Evolutionary conservation across 2,797 vertebrate genomes (phyloP), one percentile per base, ranked within the genome.

Genomic region (Girardinus metallicus): DNA sequence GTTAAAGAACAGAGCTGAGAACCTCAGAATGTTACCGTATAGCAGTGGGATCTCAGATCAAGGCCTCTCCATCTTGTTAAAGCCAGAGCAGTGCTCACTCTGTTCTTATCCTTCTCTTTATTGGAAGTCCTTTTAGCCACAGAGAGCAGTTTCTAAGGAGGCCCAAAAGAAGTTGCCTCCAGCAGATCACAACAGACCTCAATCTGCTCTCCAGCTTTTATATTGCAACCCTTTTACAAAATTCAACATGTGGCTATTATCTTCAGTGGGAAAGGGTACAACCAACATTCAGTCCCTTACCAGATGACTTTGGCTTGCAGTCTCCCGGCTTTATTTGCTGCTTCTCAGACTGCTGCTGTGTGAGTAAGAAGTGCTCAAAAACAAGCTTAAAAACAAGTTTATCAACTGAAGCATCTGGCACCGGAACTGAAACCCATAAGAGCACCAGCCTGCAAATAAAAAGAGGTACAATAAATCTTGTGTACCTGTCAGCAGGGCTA

Each of bases 341-440:
- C n/a, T 5, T 53, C 39, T 55, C 47, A 34, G 57, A 43, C n/a
- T 55, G 36, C 15, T 53, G 71, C 44, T 29, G 29, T 26, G 49
- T 70, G 62, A 57, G 41, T 11, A 41, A 49, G 55, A 21, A 16
- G 4, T 21, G 10, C 26, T 51, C 41, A 11, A 9, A 81, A 62
- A 72, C 16, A 41, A 49, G 12, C 66, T 36, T 78, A 29, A 73
- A 62, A 36, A 73, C 1, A 34, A 39, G 53, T n/a, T 73, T 34
- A 72, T 55, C 49, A 77, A 12, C 66, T 31, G 16, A 43, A 71
- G 39, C 10, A 31, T 44, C 51, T 76, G 31, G 29, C 41, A 8
- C 39, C 21, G 43, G 31, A 47, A 46, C 79, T 76, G 74, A 62
- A 80, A 60, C 43, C 60, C 43, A 72, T 53, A 72, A 55, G 60